These are phyloP conservation scores for Agrotis exclamationis DNA, from an alignment of 2,888 invertebrate genomes.

Conservation along the genomic window DNA sequence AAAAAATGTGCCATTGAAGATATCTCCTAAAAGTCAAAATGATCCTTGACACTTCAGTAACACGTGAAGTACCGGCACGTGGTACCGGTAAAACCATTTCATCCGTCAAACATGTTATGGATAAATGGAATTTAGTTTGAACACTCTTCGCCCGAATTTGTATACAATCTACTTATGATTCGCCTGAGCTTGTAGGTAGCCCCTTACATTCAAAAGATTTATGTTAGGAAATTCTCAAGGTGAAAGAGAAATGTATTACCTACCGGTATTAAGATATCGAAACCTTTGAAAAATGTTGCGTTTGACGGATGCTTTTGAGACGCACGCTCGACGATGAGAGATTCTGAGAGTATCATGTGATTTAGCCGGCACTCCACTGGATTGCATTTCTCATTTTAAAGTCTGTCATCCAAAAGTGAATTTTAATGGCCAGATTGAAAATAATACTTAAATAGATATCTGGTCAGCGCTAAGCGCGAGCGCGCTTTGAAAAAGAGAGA, in stretches of 20 bases:
- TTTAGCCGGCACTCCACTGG: too few relatives aligned
- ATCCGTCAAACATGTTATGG: conserved; percentile 40
- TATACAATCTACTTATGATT: conserved; percentile 47
- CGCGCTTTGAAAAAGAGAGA: too few relatives aligned
- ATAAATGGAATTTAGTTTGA: conserved; percentile 52
- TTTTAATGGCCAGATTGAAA: too few relatives aligned
- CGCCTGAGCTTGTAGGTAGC: conserved; percentile 32
- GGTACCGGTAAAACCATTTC: conserved; percentile 40
- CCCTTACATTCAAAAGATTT: conserved; percentile 43
- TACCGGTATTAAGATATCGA: conserved; percentile 22
- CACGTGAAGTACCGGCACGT: conserved; percentile 16
- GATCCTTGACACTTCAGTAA: conserved; percentile 19
- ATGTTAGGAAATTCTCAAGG: conserved; percentile 28
- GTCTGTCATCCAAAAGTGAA: too few relatives aligned
- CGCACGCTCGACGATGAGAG: too few relatives aligned
- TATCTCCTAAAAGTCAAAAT: conserved; percentile 7
- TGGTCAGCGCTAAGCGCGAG: too few relatives aligned
- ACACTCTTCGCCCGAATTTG: conserved; percentile 30
- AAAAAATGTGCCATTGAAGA: neutral
- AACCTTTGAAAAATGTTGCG: conserved; percentile 11
- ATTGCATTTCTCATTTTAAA: too few relatives aligned
- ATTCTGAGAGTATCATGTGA: too few relatives aligned
- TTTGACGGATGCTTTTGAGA: conserved; percentile 27
- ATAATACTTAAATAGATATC: too few relatives aligned
- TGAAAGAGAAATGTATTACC: conserved; percentile 29